Evolutionary conservation across 2,888 invertebrate species (phyloP).

Genomic region (Drosophila limbata): DNA sequence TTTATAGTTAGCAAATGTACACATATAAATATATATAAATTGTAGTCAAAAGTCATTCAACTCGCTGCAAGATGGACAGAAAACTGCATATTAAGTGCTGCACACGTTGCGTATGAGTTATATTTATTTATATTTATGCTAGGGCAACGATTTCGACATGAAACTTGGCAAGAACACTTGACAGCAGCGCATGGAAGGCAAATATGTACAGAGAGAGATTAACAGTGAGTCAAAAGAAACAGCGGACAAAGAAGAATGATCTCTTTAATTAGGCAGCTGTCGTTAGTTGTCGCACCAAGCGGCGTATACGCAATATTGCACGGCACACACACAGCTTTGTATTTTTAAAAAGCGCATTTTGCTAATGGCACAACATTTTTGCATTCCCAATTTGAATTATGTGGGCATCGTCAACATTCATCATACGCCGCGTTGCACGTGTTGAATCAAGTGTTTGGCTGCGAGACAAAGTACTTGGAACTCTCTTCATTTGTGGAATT

Average conservation of each 20-base stretch:
- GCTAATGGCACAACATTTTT: conserved; percentile 7
- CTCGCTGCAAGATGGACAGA: conserved; percentile 31
- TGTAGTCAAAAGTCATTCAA: conserved; percentile 60
- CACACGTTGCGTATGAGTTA: conserved; percentile 64
- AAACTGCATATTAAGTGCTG: conserved; percentile 30
- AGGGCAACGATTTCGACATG: conserved; percentile 18
- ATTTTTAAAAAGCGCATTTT: conserved; percentile 14
- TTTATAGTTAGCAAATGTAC: conserved; percentile 5
- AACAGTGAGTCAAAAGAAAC: conserved; percentile 13
- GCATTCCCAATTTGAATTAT: conserved; percentile 5
- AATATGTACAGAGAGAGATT: background rate
- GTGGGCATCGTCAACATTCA: conserved; percentile 8
- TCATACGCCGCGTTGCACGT: conserved; percentile 19
- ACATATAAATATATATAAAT: conserved; percentile 16
- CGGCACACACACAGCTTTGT: conserved; percentile 1
- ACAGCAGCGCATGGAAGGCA: conserved; percentile 11
- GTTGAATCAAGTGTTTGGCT: conserved; percentile 14
- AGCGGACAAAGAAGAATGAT: conserved; percentile 33
- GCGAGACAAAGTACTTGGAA: conserved; percentile 9
- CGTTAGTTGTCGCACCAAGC: conserved; percentile 29
- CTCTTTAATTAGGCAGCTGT: conserved; percentile 69
- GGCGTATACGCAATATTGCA: conserved; percentile 45
- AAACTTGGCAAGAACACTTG: conserved; percentile 33
- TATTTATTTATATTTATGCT: conserved; percentile 51
- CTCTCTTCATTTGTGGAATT: background rate